These are phyloP conservation scores for Hypanus sabinus DNA, from an alignment of 2,113 vertebrate genomes.

Conservation along the genomic window DNA sequence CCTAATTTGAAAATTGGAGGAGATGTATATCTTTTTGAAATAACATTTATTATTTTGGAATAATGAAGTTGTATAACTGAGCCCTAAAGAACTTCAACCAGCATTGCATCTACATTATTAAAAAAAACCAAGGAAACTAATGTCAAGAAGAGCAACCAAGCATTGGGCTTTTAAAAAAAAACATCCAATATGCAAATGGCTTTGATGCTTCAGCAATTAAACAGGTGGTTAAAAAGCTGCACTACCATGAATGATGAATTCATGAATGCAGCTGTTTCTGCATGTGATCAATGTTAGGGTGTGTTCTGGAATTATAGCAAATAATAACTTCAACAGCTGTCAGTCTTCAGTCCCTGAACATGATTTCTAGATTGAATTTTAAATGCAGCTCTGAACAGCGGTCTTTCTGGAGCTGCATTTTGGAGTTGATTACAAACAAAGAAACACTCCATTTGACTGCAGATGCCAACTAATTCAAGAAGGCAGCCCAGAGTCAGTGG, in stretches of 20 bases:
- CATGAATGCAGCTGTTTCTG: neutral
- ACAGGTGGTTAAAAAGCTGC: neutral
- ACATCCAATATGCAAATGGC: neutral
- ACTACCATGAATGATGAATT: neutral
- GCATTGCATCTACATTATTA: neutral
- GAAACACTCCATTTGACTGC: too few relatives aligned
- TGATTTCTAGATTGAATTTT: too few relatives aligned
- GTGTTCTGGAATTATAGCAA: too few relatives aligned
- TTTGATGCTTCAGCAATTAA: neutral
- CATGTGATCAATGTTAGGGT: neutral
- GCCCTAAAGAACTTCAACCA: neutral
- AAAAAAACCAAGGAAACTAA: neutral
- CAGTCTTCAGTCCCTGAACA: too few relatives aligned
- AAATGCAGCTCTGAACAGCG: too few relatives aligned
- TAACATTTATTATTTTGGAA: neutral
- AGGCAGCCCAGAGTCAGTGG: too few relatives aligned
- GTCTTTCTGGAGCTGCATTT: too few relatives aligned
- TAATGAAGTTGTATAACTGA: neutral
- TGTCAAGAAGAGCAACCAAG: neutral
- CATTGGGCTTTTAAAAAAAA: neutral
- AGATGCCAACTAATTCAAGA: too few relatives aligned
- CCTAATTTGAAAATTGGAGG: neutral
- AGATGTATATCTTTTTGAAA: neutral
- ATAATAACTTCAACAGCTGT: too few relatives aligned
- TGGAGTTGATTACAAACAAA: too few relatives aligned